Percentiles rank a stretch among this genome's conserved stretches.
phyloP scores from a whole-genome alignment of 2,113 vertebrate genomes.

The Alectura lathami region DNA sequence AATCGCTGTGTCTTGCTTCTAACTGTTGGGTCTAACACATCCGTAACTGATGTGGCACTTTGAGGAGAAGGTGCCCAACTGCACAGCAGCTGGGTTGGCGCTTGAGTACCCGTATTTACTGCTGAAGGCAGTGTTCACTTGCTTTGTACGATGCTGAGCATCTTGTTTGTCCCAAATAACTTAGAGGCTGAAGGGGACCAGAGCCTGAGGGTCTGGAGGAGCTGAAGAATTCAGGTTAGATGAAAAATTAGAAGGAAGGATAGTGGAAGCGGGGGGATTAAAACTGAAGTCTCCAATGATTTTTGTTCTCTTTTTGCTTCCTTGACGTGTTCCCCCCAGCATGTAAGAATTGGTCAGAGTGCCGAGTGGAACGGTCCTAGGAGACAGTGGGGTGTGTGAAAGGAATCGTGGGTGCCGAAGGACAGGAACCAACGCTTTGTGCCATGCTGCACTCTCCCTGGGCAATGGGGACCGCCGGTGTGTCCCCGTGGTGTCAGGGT shows the following conservation, averaged over 20 bases:
- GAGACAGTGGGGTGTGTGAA: too few species aligned
- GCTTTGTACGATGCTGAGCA: too few species aligned
- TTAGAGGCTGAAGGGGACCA: not conserved
- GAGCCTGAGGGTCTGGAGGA: not conserved
- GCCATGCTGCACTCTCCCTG: accelerated
- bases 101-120: not conserved
- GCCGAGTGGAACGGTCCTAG: too few species aligned
- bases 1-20: not conserved
- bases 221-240: not conserved
- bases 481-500: accelerated
- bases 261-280: not conserved
- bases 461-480: not conserved
- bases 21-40: not conserved
- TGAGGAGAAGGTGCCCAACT: not conserved
- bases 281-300: not conserved
- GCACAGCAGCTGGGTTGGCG: not conserved
- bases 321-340: not conserved
- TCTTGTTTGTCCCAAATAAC: not conserved
- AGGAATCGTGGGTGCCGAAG: not conserved
- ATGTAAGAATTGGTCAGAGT: not conserved
- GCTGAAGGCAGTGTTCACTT: not conserved
- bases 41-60: not conserved
- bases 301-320: not conserved
- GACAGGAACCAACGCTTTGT: not conserved
- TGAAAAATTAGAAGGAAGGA: not conserved